Evolutionary conservation across 2,113 vertebrate species (phyloP).

Genomic region (Coreoperca whiteheadi): DNA sequence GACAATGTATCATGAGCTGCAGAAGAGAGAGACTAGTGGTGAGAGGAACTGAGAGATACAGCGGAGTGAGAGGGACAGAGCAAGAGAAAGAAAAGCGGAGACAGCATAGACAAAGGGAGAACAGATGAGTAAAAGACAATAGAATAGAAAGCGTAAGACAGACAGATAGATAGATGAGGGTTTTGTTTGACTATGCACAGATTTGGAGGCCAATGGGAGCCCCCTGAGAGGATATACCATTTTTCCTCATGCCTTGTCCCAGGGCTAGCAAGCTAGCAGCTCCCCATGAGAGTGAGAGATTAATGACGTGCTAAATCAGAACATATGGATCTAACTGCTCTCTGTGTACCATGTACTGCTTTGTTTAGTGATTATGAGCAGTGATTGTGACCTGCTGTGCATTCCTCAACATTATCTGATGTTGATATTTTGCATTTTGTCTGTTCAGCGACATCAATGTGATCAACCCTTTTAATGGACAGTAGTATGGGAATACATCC

Average conservation of each 20-base stretch:
- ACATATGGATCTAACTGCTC: conserved; percentile 45
- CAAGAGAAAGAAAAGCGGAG: background rate
- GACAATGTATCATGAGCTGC: conserved; percentile 25
- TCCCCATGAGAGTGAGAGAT: conserved; percentile 65
- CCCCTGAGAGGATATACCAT: conserved; percentile 23
- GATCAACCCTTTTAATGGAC: conserved; percentile 8
- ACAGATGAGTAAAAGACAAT: conserved; percentile 49
- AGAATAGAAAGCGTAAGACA: conserved; percentile 44
- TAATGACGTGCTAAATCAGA: conserved; percentile 66
- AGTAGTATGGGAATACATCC: background rate
- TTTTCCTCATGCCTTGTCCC: conserved; percentile 36
- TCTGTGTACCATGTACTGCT: conserved; percentile 1
- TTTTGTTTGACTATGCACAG: conserved; percentile 56
- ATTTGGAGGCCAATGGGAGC: conserved; percentile 60
- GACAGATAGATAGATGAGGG: conserved; percentile 61
- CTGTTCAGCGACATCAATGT: background rate
- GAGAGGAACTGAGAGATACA: conserved; percentile 17
- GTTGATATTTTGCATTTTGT: background rate
- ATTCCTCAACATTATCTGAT: background rate
- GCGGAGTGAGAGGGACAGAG: conserved; percentile 28
- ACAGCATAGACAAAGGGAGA: conserved; percentile 30
- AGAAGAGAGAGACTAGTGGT: conserved; percentile 4
- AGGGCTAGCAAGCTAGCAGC: conserved; percentile 28
- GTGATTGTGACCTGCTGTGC: background rate
- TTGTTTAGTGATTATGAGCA: conserved; percentile 6